phyloP scores from a whole-genome alignment of 1,140 invertebrate species.

The Portunus trituberculatus region DNA sequence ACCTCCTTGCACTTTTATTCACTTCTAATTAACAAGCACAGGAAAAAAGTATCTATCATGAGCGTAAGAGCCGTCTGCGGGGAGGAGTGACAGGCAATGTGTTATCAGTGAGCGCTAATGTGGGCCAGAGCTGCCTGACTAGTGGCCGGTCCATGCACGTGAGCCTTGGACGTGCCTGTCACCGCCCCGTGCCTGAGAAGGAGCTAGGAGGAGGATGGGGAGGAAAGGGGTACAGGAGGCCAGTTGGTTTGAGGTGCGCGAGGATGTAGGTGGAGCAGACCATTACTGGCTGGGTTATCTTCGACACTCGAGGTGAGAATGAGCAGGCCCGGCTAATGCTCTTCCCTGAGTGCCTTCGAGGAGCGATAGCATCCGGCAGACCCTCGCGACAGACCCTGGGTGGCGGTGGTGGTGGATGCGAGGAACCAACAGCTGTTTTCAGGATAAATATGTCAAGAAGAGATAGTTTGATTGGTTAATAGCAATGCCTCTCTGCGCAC shows the following conservation, averaged over 20 bases:
- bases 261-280: background rate
- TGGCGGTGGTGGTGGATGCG: background rate
- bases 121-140: background rate
- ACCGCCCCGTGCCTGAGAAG: conserved; percentile 5
- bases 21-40: background rate
- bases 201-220: background rate
- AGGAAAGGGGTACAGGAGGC: background rate
- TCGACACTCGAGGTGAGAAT: conserved; percentile 30
- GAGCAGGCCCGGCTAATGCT: background rate
- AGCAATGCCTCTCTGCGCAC: background rate
- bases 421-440: background rate
- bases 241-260: background rate
- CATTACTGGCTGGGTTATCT: background rate
- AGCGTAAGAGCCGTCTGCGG: background rate
- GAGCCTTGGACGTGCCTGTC: background rate
- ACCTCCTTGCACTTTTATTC: background rate
- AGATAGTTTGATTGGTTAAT: background rate
- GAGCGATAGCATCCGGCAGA: background rate
- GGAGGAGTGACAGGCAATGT: background rate
- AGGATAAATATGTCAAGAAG: conserved; percentile 21
- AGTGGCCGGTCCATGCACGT: background rate
- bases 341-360: conserved; percentile 26
- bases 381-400: background rate
- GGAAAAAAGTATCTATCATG: background rate
- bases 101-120: background rate